phyloP scores from a whole-genome alignment of 2,797 vertebrate genomes.

The Sciurus vulgaris region DNA sequence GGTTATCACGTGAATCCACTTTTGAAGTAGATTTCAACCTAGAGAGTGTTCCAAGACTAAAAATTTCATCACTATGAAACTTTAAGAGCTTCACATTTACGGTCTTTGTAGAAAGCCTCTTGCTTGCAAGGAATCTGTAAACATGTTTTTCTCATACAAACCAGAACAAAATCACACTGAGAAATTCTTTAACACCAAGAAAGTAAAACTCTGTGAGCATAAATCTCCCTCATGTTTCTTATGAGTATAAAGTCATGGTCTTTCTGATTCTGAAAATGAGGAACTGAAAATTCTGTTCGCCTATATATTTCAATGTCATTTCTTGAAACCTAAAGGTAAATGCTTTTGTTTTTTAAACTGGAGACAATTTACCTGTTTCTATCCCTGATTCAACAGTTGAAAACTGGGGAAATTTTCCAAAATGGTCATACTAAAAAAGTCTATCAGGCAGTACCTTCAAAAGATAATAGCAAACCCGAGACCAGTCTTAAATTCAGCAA shows the following conservation, averaged over 20 bases:
- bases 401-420: background rate
- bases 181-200: background rate
- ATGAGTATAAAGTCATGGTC: background rate
- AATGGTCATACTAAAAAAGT: background rate
- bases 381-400: background rate
- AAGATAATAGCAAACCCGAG: conserved; percentile 14
- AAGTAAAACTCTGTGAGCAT: background rate
- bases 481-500: background rate
- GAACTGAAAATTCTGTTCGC: background rate
- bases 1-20: background rate
- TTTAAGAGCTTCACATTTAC: background rate
- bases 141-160: background rate
- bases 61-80: background rate
- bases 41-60: background rate
- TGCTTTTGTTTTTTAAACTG: background rate
- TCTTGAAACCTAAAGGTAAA: conserved; percentile 16
- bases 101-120: background rate
- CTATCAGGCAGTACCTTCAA: background rate
- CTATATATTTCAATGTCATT: background rate
- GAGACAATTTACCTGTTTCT: background rate
- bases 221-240: background rate
- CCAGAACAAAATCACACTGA: background rate
- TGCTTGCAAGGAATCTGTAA: background rate
- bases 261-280: conserved; percentile 12
- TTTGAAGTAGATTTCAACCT: conserved; percentile 24